Base-by-base conservation (phyloP, 2,113 vertebrate genomes). In the Paramisgurnus dabryanus region DNA sequence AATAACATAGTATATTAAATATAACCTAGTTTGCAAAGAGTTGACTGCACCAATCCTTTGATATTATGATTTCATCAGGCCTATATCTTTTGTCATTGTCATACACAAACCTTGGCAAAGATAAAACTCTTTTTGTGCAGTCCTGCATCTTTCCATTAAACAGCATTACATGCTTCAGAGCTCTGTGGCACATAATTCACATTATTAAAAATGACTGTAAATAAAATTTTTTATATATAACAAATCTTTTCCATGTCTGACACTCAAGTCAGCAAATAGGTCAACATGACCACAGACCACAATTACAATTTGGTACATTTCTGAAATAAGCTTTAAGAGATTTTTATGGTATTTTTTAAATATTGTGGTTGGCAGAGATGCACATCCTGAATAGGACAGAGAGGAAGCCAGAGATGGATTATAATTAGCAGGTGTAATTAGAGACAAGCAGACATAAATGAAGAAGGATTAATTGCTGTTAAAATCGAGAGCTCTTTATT, bases 391-490 rank as follows among this genome's bases (percentile, higher is more conserved):
- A 17, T 4, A 15, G 34, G 5, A 4, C 47, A 5, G 69, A 43
- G 61, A 17, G 41, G 5, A 40, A 65, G 49, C 57, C 27, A 76
- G 53, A 45, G 63, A 64, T 64, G 65, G 18, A 63, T 81, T 77
- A 81, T 81, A 80, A 86, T 83, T 79, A 86, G 82, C 76, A 80
- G 69, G 76, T 77, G 55, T 86, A 83, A 83, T 83, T 83, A 82
- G 79, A 79, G 67, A 76, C 80, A 75, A 69, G 77, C 77, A 78
- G 79, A 79, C 82, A 76, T 50, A 81, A 83, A 83, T 81, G 66
- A 83, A 83, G 79, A 79, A 76, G 84, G 84, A 86, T 86, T 86
- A 81, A 85, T 83, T 67, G 69, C 76, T 71, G 72, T 80, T 81
- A 83, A 82, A 69, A 81, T 78, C 84, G 79, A 83, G 82, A 79